Evolutionary conservation across 1,140 invertebrate species (phyloP).

Genomic region (Oppia nitens): DNA sequence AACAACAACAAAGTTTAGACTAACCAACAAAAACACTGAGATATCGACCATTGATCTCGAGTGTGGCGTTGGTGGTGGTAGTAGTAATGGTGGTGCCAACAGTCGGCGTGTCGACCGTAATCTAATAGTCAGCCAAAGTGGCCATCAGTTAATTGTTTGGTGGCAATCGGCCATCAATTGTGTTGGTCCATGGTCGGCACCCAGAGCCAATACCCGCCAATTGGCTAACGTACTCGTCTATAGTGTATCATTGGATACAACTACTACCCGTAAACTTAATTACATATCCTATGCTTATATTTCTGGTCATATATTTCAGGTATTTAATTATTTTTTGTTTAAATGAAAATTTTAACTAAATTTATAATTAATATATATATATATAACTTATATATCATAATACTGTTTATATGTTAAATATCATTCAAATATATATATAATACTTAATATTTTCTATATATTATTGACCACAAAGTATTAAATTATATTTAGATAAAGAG

Average conservation of each 20-base stretch:
- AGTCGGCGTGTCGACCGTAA: background rate
- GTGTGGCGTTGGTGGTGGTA: background rate
- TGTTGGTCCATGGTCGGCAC: background rate
- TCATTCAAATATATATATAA: too few species aligned
- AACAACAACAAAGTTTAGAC: constrained; percentile 7
- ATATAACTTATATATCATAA: too few species aligned
- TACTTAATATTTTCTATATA: too few species aligned
- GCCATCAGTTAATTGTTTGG: constrained; percentile 1
- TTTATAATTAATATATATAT: too few species aligned
- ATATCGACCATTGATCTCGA: background rate
- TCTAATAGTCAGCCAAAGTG: background rate
- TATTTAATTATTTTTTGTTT: background rate
- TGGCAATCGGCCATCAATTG: constrained; percentile 1
- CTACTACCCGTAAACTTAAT: background rate
- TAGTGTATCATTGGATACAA: too few species aligned
- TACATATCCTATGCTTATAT: background rate
- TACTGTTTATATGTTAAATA: too few species aligned
- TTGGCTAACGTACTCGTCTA: constrained; percentile 4
- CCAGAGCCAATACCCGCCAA: background rate
- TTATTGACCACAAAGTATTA: too few species aligned
- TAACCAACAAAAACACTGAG: background rate
- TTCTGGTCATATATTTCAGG: background rate
- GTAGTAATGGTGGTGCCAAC: too few species aligned
- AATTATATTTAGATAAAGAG: too few species aligned
- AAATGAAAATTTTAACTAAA: too few species aligned